These are phyloP conservation scores for Spea bombifrons DNA, from an alignment of 2,113 vertebrate species.

Conservation along the genomic window DNA sequence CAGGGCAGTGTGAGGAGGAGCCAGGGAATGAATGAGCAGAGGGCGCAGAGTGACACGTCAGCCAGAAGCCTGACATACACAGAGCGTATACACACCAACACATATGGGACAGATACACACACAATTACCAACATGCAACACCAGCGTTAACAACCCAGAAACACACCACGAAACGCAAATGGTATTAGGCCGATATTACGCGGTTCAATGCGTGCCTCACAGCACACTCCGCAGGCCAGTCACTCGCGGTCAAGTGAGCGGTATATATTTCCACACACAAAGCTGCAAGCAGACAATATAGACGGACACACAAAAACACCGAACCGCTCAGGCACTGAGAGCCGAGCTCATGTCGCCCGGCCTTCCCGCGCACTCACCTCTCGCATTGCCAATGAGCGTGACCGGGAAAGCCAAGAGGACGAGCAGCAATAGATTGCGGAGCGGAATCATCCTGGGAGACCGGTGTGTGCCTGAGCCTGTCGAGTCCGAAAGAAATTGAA, in stretches of 20 bases:
- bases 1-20: conserved; percentile 3
- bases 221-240: too few relatives aligned
- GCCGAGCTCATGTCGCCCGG: not conserved
- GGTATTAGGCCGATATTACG: too few relatives aligned
- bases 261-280: not conserved
- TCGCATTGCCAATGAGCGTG: conserved; percentile 14
- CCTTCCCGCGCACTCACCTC: not conserved
- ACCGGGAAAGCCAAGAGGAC: conserved; percentile 39
- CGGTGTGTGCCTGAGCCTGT: not conserved
- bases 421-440: conserved; percentile 22
- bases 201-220: too few relatives aligned
- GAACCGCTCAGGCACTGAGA: not conserved
- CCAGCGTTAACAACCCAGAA: too few relatives aligned
- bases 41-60: conserved; percentile 45
- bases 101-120: not conserved
- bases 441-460: conserved; percentile 8
- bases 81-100: too few relatives aligned
- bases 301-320: not conserved
- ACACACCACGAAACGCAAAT: too few relatives aligned
- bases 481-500: not conserved
- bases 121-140: too few relatives aligned
- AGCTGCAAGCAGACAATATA: not conserved
- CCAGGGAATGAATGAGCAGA: conserved; percentile 27
- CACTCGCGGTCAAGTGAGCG: too few relatives aligned
- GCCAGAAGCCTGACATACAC: conserved; percentile 18